Evolutionary conservation across 1,140 invertebrate species (phyloP), one percentile per base, ranked within the genome.

Genomic region (Lanistes nyassanus): DNA sequence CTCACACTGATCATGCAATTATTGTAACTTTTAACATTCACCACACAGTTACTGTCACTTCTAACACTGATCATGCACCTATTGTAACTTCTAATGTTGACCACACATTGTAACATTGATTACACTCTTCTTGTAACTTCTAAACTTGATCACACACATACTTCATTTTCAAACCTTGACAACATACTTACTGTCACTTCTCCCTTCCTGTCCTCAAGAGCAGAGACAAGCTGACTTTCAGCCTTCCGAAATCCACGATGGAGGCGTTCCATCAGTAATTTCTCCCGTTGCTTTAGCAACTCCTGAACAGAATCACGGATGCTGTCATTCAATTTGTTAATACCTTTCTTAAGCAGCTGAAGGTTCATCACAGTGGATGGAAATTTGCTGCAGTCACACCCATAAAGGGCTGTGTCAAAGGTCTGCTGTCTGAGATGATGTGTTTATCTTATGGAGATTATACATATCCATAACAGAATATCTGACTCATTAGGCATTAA

Each of bases 221-320:
- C 79, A 60, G 80, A 81, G 26, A 82, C 81, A n/a, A 88, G 82
- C 68, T 86, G 85, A 82, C 85, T 86, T 74, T 88, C 86, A 2
- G 87, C 79, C 16, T 82, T 74, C 1, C 85, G 73, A 72, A 86
- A 88, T 13, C 85, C 78, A 56, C 82, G 79, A 53, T 87, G 84
- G n/a, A 88, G 76, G 34, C 82, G 74, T 42, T 86, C 86, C 81
- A 86, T 82, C 66, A 87, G 74, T 31, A 88, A 66, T 47, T 84
- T 82, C 78, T 88, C 87, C 60, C 80, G 81, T 80, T 87, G 87
- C 69, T 79, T 71, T 29, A 84, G 47, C 51, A 85, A 67, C 55
- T 83, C 83, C 83, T 85, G 56, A 2, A 78, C 69, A 47, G 68
- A 58, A 66, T 3, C 37, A 31, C 55, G 13, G n/a, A n/a, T n/a